Evolutionary conservation across 1,140 invertebrate genomes (phyloP).

Genomic region (Temnothorax curvispinosus): DNA sequence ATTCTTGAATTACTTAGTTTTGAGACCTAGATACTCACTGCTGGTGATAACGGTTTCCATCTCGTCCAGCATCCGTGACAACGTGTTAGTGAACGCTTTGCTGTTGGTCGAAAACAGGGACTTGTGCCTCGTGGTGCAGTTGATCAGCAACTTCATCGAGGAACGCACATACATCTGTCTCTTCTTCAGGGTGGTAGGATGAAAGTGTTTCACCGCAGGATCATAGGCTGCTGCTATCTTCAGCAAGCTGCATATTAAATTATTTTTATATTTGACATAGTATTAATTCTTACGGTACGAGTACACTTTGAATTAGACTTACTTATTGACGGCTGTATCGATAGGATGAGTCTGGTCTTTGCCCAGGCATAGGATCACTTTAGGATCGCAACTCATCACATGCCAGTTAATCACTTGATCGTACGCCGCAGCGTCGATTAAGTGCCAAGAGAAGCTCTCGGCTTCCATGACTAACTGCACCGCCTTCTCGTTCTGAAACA

Average conservation of each 20-base stretch:
- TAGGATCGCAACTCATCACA: constrained; percentile 91
- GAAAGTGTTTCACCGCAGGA: constrained; percentile 81
- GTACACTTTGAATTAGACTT: constrained; percentile 60
- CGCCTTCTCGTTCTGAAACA: constrained; percentile 85
- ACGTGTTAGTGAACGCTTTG: constrained; percentile 86
- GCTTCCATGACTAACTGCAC: constrained; percentile 87
- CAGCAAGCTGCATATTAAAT: constrained; percentile 85
- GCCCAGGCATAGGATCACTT: constrained; percentile 87
- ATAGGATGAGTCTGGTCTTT: constrained; percentile 84
- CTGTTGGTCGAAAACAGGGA: constrained; percentile 84
- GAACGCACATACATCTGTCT: constrained; percentile 88
- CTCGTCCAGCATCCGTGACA: constrained; percentile 87
- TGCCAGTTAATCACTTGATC: constrained; percentile 92
- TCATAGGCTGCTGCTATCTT: constrained; percentile 88
- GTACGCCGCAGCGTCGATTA: constrained; percentile 88
- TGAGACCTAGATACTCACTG: constrained; percentile 82
- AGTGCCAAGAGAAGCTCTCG: constrained; percentile 90
- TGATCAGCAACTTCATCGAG: constrained; percentile 87
- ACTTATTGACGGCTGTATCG: constrained; percentile 86
- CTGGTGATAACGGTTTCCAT: constrained; percentile 87
- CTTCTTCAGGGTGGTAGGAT: constrained; percentile 86
- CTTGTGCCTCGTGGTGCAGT: constrained; percentile 87
- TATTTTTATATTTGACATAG: constrained; percentile 20
- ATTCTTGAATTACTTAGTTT: neutral
- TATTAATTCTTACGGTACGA: neutral